Evolutionary conservation across 2,113 vertebrate genomes (phyloP).

Genomic region (Trichomycterus rosablanca): DNA sequence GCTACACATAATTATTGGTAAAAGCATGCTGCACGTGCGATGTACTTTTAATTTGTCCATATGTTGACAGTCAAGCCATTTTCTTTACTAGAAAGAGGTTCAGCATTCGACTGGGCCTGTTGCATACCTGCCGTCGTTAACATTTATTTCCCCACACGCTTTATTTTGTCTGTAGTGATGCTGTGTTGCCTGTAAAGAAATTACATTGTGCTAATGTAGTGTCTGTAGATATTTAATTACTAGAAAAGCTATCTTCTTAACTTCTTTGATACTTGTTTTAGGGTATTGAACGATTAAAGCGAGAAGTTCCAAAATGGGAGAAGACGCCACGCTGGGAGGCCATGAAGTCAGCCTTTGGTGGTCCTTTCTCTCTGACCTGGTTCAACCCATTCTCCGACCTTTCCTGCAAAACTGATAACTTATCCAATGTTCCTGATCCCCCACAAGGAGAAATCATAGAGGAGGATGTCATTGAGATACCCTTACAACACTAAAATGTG

Average conservation of each 20-base stretch:
- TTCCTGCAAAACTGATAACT: constrained; percentile 45
- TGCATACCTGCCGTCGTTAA: constrained; percentile 3
- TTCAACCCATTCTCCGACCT: constrained; percentile 80
- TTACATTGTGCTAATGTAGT: not conserved
- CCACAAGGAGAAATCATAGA: constrained; percentile 66
- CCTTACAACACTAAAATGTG: constrained; percentile 37
- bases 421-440: constrained; percentile 33
- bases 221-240: not conserved
- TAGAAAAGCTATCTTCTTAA: not conserved
- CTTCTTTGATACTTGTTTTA: constrained; percentile 56
- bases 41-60: constrained; percentile 6
- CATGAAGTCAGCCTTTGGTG: constrained; percentile 76
- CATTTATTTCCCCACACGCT: constrained; percentile 10
- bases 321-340: constrained; percentile 71
- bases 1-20: not conserved
- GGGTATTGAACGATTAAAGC: constrained; percentile 90
- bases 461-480: constrained; percentile 70
- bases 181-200: constrained; percentile 1
- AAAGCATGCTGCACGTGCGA: constrained; percentile 41
- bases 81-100: not conserved
- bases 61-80: constrained; percentile 15
- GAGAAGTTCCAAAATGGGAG: constrained; percentile 77
- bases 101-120: not conserved
- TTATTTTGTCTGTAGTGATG: constrained; percentile 10
- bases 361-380: constrained; percentile 77